Percentiles rank a stretch among this genome's conserved stretches.
Evolutionary conservation across 2,113 vertebrate genomes (phyloP).

Genomic region (Podarcis cretensis): DNA sequence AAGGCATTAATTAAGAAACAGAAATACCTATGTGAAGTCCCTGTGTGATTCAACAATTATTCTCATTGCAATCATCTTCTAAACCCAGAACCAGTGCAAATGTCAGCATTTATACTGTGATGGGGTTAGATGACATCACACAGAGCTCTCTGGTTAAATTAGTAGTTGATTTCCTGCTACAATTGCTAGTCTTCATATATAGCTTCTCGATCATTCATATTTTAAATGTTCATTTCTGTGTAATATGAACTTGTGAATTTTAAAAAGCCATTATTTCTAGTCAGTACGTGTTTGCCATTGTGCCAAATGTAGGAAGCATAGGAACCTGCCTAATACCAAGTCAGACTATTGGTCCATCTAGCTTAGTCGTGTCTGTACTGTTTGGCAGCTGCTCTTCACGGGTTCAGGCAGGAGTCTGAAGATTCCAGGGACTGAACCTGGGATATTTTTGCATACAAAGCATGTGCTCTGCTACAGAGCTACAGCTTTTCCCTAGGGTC

Average conservation of each 20-base stretch:
- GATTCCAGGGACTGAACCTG: no score
- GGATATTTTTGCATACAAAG: no score
- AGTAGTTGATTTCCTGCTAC: neutral
- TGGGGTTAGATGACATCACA: neutral
- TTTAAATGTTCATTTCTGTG: neutral
- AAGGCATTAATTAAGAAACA: neutral
- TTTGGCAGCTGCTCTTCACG: no score
- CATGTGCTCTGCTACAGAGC: no score
- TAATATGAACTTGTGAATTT: neutral
- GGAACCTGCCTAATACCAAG: no score
- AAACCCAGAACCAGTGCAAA: neutral
- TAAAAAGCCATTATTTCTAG: neutral
- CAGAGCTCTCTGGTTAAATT: neutral
- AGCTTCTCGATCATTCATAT: neutral
- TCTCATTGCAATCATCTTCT: neutral
- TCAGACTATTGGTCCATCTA: no score
- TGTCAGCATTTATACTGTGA: neutral
- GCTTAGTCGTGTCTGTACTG: no score
- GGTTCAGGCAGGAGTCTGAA: no score
- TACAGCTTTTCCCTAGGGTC: no score
- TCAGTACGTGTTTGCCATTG: neutral
- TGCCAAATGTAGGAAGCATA: neutral
- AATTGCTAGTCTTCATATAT: neutral
- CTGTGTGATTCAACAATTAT: neutral
- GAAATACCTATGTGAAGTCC: neutral